phyloP scores from a whole-genome alignment of 2,797 vertebrate species.

The Karalla daura region DNA sequence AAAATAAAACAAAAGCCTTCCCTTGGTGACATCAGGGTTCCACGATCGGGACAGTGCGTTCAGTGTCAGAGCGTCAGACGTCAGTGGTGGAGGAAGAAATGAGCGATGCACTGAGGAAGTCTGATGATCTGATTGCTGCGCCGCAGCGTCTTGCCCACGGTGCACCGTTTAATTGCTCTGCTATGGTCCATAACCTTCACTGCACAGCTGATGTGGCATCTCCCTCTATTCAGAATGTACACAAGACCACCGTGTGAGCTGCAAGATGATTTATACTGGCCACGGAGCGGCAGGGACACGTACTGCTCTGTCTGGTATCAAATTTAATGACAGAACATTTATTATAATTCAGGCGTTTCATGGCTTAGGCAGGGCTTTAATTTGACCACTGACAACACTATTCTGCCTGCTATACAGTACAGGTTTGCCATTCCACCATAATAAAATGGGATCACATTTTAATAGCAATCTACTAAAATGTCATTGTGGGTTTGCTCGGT shows the following conservation, averaged over 20 bases:
- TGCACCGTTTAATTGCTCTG: constrained; percentile 65
- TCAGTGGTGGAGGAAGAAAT: constrained; percentile 54
- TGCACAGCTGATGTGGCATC: constrained; percentile 68
- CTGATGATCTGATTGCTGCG: constrained; percentile 43
- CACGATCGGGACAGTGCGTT: constrained; percentile 61
- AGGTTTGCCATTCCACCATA: constrained; percentile 22
- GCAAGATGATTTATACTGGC: constrained; percentile 58
- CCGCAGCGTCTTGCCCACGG: constrained; percentile 49
- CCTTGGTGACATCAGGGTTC: constrained; percentile 46
- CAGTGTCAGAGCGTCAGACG: constrained; percentile 56
- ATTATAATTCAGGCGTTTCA: constrained; percentile 30
- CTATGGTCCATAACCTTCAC: constrained; percentile 61
- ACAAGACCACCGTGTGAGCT: constrained; percentile 70
- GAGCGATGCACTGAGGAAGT: constrained; percentile 46
- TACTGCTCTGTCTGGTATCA: constrained; percentile 48
- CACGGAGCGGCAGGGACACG: constrained; percentile 38
- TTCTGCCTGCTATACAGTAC: constrained; percentile 23
- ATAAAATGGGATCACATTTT: constrained; percentile 45
- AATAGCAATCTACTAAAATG: constrained; percentile 52
- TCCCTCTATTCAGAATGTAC: constrained; percentile 70
- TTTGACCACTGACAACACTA: constrained; percentile 44
- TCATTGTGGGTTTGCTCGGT: constrained; percentile 33
- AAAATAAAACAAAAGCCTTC: constrained; percentile 24
- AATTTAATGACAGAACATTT: constrained; percentile 62
- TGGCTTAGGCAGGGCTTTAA: constrained; percentile 28